These are phyloP conservation scores for Tetranychus piercei DNA, from an alignment of 2,888 invertebrate species.

Conservation along the genomic window DNA sequence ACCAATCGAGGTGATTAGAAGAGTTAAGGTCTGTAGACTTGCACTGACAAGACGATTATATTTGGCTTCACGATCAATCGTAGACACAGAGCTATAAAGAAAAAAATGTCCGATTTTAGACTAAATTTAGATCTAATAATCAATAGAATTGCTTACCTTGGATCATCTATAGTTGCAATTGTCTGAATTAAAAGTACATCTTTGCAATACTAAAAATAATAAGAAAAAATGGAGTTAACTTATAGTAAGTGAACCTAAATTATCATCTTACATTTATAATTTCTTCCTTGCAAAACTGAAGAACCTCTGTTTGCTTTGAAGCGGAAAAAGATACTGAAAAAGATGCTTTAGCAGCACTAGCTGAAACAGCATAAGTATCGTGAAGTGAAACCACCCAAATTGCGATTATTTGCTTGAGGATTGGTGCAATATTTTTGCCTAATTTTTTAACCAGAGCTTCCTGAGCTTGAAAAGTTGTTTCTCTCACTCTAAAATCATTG, in stretches of 20 bases:
- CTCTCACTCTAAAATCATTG: slow-evolving; percentile 61
- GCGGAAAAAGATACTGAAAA: slow-evolving; percentile 56
- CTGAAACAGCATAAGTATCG: slow-evolving; percentile 68
- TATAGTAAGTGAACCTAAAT: not conserved
- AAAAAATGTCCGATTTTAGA: not conserved
- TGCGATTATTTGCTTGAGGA: slow-evolving; percentile 53
- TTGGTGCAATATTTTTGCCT: slow-evolving; percentile 56
- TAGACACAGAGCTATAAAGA: slow-evolving; percentile 32
- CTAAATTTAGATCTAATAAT: not conserved
- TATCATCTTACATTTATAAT: slow-evolving; percentile 40
- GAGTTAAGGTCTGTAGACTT: slow-evolving; percentile 46
- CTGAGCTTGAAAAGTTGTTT: slow-evolving; percentile 55
- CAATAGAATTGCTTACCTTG: slow-evolving; percentile 27
- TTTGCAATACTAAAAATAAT: slow-evolving; percentile 40
- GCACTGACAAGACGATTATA: slow-evolving; percentile 47
- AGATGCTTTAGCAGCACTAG: slow-evolving; percentile 47
- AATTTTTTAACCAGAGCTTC: slow-evolving; percentile 47
- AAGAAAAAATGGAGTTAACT: not conserved
- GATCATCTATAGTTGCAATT: slow-evolving; percentile 32
- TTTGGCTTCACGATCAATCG: slow-evolving; percentile 50
- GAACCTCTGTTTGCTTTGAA: slow-evolving; percentile 55
- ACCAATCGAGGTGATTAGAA: slow-evolving; percentile 40
- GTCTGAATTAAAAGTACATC: slow-evolving; percentile 46
- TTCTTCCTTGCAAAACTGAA: slow-evolving; percentile 62
- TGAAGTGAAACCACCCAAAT: slow-evolving; percentile 67